Base-by-base conservation (phyloP, 1,140 invertebrate genomes). In the Drosophila trapezifrons region DNA sequence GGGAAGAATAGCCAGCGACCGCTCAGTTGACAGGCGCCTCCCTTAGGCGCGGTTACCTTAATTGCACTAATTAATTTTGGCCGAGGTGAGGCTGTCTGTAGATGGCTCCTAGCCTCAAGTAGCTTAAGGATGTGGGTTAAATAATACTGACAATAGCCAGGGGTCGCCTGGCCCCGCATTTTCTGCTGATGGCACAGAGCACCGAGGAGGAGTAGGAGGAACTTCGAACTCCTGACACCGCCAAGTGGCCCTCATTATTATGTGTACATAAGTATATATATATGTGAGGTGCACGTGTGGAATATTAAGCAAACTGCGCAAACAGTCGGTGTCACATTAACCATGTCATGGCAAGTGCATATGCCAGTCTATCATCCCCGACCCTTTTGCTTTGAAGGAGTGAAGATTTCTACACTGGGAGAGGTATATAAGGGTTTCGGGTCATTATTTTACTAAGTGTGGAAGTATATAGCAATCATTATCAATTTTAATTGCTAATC, bases 21-120 rank as follows among this genome's bases (percentile, higher is more conserved):
- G n/a, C 10, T 15, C 40, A 35, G 40, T 35, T 47, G 56, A 42
- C 49, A 49, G 54, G 27, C 17, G 37, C 54, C 37, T 51, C 49
- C 73, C 58, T 27, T 56, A 60, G 67, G 62, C 65, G 73, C 65
- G 66, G 70, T 86, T 67, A 35, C 45, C 66, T 52, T 79, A 76
- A 86, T 72, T 87, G 84, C 54, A 65, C 52, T 83, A 83, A 87
- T 87, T 89, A 87, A 87, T 87, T 87, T 74, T 1, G 47, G 38
- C 60, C 60, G 45, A 76, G 83, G 76, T 87, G 76, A 82, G 80
- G 55, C 32, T 37, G 80, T 76, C 72, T 63, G 73, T 64, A 65
- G 78, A 67, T 67, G 77, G 65, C 52, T 57, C 35, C 59, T 32
- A 22, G 57, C 40, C 66, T 42, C 54, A 70, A 77, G 75, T 77